Base-by-base conservation (phyloP, 2,888 invertebrate genomes). In the Epicampocera succincta region DNA sequence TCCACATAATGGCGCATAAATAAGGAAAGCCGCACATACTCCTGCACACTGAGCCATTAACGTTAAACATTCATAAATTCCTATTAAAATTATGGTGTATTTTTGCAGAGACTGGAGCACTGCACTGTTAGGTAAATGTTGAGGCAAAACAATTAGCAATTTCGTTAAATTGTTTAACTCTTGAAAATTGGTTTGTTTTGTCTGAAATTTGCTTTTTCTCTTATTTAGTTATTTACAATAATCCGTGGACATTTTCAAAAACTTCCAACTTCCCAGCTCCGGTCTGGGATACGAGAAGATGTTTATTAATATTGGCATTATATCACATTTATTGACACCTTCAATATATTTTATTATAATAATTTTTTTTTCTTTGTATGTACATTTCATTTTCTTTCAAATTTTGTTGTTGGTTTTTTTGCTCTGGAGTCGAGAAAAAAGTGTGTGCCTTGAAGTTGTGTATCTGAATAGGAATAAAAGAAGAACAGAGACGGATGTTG, bases 301-400 rank as follows among this genome's bases (percentile, higher is more conserved):
- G 21, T 63, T 54, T 63, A 63, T 71, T 56, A 48, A 63, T 77
- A 19, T 65, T 56, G 56, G 71, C 25, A 71, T 77, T 71, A 71
- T 56, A 71, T 71, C 56, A 56, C 65, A 12, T 71, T 77, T 71
- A 71, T 58, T 71, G 77, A 71, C 77, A 77, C 77, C 77, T 77
- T 71, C 50, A 71, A 71, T 71, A 65, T 56, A 46, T 21, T 54
- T 63, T 63, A 19, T 52, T n/a, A n/a, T n/a, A n/a, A 52, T 29
- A 48, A 25, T 46, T 25, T 69, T 69, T 48, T n/a, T 21, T n/a
- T n/a, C n/a, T n/a, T n/a, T n/a, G n/a, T n/a, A n/a, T n/a, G n/a
- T 33, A 15, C 29, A 17, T 40, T 38, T 42, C 50, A 29, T 17
- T 42, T 15, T 13, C 19, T 48, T 48, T 6, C 3, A 11, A 15